These are phyloP conservation scores for Drosophila tanythrix DNA, from an alignment of 2,888 invertebrate species.

Conservation along the genomic window DNA sequence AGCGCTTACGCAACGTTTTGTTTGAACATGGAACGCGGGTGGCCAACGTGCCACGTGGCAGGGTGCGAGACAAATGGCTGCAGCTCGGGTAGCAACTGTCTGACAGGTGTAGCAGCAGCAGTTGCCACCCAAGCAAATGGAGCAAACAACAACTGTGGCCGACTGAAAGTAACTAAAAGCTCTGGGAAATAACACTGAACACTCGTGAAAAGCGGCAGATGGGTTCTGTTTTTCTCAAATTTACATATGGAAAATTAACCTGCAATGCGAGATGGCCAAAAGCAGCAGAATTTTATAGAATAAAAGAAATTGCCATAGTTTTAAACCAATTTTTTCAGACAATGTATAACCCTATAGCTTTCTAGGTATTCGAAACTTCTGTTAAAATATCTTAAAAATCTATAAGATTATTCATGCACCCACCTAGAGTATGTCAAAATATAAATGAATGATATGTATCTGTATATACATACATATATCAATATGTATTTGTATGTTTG, in stretches of 20 bases:
- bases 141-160: constrained; percentile 25
- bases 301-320: background rate
- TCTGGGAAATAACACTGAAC: constrained; percentile 57
- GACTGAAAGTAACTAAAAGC: constrained; percentile 62
- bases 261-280: constrained; percentile 56
- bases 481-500: constrained; percentile 19
- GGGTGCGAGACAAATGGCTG: constrained; percentile 67
- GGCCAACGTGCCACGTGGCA: constrained; percentile 17
- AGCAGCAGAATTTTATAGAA: constrained; percentile 10
- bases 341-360: background rate
- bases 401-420: background rate
- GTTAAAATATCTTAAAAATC: background rate
- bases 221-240: constrained; percentile 33
- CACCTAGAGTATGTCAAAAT: too few species aligned
- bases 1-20: constrained; percentile 75
- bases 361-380: background rate
- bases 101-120: constrained; percentile 60
- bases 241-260: constrained; percentile 76
- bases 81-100: constrained; percentile 56
- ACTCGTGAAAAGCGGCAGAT: background rate
- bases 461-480: background rate
- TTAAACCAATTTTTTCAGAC: background rate
- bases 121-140: constrained; percentile 13
- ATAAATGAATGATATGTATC: background rate
- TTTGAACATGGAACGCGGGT: constrained; percentile 41